These are phyloP conservation scores for Melanerpes formicivorus DNA, from an alignment of 2,113 vertebrate species.

Conservation along the genomic window DNA sequence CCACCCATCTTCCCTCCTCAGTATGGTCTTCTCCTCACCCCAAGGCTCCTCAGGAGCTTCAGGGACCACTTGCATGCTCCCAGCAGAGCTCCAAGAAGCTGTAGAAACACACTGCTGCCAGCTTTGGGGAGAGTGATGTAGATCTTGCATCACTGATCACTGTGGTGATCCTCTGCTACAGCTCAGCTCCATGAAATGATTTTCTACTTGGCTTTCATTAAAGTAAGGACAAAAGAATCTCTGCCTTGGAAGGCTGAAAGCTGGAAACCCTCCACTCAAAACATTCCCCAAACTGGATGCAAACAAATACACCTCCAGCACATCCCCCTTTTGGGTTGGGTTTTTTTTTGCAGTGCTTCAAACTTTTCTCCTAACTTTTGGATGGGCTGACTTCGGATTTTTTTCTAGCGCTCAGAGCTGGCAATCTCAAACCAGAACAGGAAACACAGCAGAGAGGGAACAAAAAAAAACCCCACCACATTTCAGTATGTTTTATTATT, in stretches of 20 bases:
- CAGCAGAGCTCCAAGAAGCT: background rate
- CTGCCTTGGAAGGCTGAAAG: background rate
- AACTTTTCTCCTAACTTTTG: background rate
- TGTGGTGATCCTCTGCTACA: background rate
- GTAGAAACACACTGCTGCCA: fast-evolving
- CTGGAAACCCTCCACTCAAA: background rate
- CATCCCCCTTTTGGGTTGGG: too few relatives aligned
- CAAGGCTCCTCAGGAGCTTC: background rate
- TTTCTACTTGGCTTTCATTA: background rate
- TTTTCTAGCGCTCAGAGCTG: background rate
- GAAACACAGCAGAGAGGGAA: slow-evolving; percentile 8
- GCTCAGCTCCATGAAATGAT: background rate
- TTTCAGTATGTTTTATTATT: slow-evolving; percentile 12
- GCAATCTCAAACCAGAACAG: background rate
- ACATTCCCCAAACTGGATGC: background rate
- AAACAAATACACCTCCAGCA: background rate
- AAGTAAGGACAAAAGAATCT: background rate
- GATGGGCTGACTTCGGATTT: background rate
- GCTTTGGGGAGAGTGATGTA: background rate
- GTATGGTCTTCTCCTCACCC: background rate
- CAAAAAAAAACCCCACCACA: too few relatives aligned
- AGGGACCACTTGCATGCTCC: background rate
- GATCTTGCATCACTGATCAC: background rate
- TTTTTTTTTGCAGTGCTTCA: background rate
- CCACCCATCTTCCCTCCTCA: background rate